Percentiles rank a stretch among this genome's conserved stretches.
Evolutionary conservation across 2,797 vertebrate genomes (phyloP).

Genomic region (Nannoperca obscura): DNA sequence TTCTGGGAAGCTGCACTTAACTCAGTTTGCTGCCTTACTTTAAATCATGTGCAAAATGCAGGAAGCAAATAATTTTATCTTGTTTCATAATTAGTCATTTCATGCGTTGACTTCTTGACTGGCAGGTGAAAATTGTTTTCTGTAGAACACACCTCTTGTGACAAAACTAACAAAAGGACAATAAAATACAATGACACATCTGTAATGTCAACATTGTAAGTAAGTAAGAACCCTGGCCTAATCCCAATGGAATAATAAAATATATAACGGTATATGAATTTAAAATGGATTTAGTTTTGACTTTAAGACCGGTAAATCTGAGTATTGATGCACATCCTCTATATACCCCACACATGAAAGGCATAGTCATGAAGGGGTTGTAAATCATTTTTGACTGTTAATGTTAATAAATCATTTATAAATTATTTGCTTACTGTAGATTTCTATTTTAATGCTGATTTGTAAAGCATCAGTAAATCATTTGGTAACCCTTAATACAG

Average conservation of each 20-base stretch:
- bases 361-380: not conserved
- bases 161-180: constrained; percentile 12
- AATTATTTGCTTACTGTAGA: not conserved
- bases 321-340: not conserved
- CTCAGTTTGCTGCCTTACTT: constrained; percentile 41
- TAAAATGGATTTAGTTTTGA: not conserved
- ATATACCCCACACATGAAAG: not conserved
- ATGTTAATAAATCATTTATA: not conserved
- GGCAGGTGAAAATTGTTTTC: constrained; percentile 62
- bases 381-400: not conserved
- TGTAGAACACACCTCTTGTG: constrained; percentile 29
- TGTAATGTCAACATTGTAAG: not conserved
- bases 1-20: constrained; percentile 47
- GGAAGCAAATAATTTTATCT: constrained; percentile 22
- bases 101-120: constrained; percentile 59
- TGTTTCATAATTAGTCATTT: constrained; percentile 63
- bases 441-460: not conserved
- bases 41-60: constrained; percentile 32
- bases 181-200: constrained; percentile 20
- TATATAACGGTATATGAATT: not conserved
- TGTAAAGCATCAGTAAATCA: not conserved
- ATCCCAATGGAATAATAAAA: constrained; percentile 6
- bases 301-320: not conserved
- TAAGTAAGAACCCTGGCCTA: not conserved
- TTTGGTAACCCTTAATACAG: not conserved